A percentile compares a stretch with the other conserved stretches of the same genome.
Evolutionary conservation across 1,140 invertebrate genomes (phyloP).

Genomic region (Latrodectus geometricus): DNA sequence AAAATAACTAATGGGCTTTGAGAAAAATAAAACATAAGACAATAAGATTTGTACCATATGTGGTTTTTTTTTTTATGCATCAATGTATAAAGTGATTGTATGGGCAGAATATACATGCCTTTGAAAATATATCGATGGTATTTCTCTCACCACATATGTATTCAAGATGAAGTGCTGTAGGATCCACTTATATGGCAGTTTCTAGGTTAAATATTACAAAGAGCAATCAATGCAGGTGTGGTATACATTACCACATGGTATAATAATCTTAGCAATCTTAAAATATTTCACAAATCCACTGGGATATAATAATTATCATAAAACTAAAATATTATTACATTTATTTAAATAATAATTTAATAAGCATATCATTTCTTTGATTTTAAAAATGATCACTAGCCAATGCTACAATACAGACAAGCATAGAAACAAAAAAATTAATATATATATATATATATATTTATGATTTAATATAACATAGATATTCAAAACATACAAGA

Average conservation of each 20-base stretch:
- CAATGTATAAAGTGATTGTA: constrained; percentile 58
- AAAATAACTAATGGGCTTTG: constrained; percentile 61
- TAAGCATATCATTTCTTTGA: constrained; percentile 27
- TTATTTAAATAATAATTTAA: constrained; percentile 50
- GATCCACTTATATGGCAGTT: constrained; percentile 31
- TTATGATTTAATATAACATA: constrained; percentile 23
- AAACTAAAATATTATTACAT: constrained; percentile 19
- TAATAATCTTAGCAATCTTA: too few species aligned
- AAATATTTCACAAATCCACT: too few species aligned
- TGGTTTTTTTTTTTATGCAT: constrained; percentile 46
- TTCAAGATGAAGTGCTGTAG: constrained; percentile 47
- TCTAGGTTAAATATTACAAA: constrained; percentile 55
- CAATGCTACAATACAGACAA: constrained; percentile 28
- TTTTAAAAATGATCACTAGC: constrained; percentile 15
- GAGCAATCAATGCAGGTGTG: constrained; percentile 6
- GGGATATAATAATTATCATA: too few species aligned
- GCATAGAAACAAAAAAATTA: constrained; percentile 29
- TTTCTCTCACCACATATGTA: constrained; percentile 58
- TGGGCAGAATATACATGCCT: constrained; percentile 49
- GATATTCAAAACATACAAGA: constrained; percentile 43
- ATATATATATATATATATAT: constrained; percentile 51
- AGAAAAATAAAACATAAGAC: constrained; percentile 58
- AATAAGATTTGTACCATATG: constrained; percentile 61
- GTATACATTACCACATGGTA: not conserved
- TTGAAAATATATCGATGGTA: constrained; percentile 56